A percentile compares a stretch with the other conserved stretches of the same genome.
Conservation (phyloP, 2,113 vertebrate genomes). For the Lampris incognitus region DNA sequence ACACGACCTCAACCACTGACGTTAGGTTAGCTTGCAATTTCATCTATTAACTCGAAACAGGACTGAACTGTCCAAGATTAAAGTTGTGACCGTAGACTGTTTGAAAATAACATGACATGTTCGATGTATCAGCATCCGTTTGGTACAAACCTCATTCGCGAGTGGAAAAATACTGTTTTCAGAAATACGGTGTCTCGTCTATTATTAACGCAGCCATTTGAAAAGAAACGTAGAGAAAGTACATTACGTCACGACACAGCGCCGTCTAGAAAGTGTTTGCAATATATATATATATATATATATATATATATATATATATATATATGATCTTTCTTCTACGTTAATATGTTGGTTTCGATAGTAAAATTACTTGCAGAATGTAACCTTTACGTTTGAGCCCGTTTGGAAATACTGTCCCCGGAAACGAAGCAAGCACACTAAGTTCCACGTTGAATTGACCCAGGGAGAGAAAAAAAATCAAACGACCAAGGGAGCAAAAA, state of each 20-base stretch:
- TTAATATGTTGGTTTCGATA: neutral
- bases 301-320: neutral
- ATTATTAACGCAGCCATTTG: constrained; percentile 9
- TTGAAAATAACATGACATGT: too few relatives aligned
- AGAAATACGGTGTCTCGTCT: neutral
- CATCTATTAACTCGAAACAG: too few relatives aligned
- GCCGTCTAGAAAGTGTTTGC: neutral
- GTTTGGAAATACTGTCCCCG: constrained; percentile 41
- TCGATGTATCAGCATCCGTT: too few relatives aligned
- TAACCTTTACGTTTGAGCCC: constrained; percentile 22
- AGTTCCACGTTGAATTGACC: neutral
- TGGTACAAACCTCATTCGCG: constrained; percentile 32
- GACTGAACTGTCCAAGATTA: too few relatives aligned
- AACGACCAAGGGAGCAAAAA: too few relatives aligned
- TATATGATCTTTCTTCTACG: too few relatives aligned
- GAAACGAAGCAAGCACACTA: constrained; percentile 29
- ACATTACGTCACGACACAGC: neutral
- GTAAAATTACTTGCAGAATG: neutral
- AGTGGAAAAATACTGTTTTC: neutral
- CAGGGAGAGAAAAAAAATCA: too few relatives aligned
- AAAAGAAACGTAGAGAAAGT: neutral
- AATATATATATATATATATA: neutral
- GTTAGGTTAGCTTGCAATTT: too few relatives aligned
- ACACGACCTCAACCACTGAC: too few relatives aligned
- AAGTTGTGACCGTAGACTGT: too few relatives aligned